Base-by-base conservation (phyloP, 2,113 vertebrate genomes). In the Hippocampus zosterae region DNA sequence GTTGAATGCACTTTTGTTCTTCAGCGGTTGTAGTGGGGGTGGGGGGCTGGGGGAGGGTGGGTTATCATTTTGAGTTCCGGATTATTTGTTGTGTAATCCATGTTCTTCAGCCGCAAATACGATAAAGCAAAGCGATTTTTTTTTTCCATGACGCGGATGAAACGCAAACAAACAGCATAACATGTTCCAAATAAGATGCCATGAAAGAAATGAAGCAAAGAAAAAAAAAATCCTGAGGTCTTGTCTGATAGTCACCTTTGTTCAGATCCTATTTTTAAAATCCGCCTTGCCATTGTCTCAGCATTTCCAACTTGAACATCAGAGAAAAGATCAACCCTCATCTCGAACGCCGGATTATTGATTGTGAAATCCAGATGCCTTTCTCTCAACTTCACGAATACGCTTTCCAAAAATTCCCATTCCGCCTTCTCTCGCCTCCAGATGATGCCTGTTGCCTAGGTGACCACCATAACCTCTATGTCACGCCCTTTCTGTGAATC, bases 361-460 rank as follows among this genome's bases (percentile, higher is more conserved):
- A 73, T 82, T 80, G 68, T 13, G 18, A 81, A 68, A 67, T 65
- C 25, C 6, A 2, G 55, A 68, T 75, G 64, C 68, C 60, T 37
- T 46, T 74, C 68, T 67, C 50, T 62, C 55, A 75, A 80, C 69
- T 82, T 83, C 76, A 19, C 16, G 67, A 77, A 44, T 80, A 70
- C 73, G 63, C 73, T 46, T 52, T 74, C 59, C 53, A 74, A 73
- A 61, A 85, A 85, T 69, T 81, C 70, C 70, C 46, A 52, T 78
- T 72, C 77, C 63, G 41, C 67, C 74, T 73, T 67, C 69, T 65
- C 82, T 64, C 21, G 40, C 77, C 75, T 70, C 79, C 72, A 65
- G 78, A 77, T 78, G 79, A 83, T 78, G 82, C 86, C 73, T 87
- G 87, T 91, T 91, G 84, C 87, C 89, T 84, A 81, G 89, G 87